These are phyloP conservation scores for Macrotis lagotis DNA, from an alignment of 2,113 vertebrate genomes.

Conservation along the genomic window DNA sequence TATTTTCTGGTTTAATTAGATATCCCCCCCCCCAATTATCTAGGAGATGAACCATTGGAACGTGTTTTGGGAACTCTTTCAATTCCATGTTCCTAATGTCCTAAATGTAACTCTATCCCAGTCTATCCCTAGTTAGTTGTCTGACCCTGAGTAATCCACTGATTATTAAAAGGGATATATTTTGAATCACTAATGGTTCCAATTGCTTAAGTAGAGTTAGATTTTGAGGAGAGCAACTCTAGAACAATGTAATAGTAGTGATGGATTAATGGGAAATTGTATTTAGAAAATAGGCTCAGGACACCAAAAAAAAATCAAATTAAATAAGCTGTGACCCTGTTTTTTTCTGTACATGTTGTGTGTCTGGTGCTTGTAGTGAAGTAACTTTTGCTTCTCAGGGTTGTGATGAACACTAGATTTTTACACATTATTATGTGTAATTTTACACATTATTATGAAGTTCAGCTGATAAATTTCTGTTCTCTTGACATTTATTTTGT, in stretches of 20 bases:
- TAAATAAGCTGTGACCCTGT: neutral
- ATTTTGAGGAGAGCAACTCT: neutral
- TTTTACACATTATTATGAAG: neutral
- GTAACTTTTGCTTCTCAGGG: neutral
- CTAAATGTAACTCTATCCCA: neutral
- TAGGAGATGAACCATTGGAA: neutral
- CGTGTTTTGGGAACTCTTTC: neutral
- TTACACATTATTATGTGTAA: neutral
- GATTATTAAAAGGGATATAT: neutral
- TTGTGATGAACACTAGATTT: neutral
- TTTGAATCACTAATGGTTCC: neutral
- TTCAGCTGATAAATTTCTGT: neutral
- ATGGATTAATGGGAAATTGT: neutral
- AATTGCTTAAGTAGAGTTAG: neutral
- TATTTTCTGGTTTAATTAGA: neutral
- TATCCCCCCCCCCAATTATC: neutral
- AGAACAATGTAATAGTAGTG: neutral
- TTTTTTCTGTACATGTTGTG: neutral
- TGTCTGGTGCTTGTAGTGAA: neutral
- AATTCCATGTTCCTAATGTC: neutral
- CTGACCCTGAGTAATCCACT: neutral
- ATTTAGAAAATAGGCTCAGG: neutral
- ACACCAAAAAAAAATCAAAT: neutral
- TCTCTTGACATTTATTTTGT: conserved; percentile 1
- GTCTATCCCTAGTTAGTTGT: neutral